Evolutionary conservation across 2,888 invertebrate genomes (phyloP).

Genomic region (Subacronicta megacephala): DNA sequence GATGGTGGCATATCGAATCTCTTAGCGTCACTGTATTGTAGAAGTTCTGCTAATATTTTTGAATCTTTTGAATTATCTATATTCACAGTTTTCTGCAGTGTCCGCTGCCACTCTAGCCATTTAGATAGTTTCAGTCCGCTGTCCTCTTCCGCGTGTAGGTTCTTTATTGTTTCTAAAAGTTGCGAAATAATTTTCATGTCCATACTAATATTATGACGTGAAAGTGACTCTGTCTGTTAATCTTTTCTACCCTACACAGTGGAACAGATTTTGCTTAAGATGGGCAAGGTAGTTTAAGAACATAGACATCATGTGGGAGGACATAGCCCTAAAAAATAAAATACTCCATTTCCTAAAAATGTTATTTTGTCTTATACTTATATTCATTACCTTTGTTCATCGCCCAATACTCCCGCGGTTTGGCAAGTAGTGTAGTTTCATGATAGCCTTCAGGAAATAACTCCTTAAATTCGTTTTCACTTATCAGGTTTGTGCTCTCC

Average conservation of each 20-base stretch:
- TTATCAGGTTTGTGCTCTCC: slow-evolving; percentile 56
- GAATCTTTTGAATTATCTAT: slow-evolving; percentile 84
- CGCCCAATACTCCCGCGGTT: slow-evolving; percentile 68
- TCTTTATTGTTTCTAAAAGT: slow-evolving; percentile 58
- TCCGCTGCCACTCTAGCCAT: slow-evolving; percentile 86
- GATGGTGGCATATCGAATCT: slow-evolving; percentile 80
- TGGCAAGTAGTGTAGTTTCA: slow-evolving; percentile 48
- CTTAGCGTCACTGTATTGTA: slow-evolving; percentile 86
- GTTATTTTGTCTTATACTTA: no score
- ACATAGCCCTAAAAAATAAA: no score
- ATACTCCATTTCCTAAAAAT: no score
- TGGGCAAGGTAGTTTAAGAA: no score
- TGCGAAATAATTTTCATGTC: no score
- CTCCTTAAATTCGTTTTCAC: slow-evolving; percentile 69
- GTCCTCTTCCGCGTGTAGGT: slow-evolving; percentile 36
- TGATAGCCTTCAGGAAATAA: slow-evolving; percentile 71
- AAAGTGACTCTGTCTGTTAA: no score
- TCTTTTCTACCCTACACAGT: no score
- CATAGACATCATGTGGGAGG: no score
- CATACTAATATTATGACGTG: no score
- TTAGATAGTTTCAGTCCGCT: slow-evolving; percentile 67
- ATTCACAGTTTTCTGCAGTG: slow-evolving; percentile 78
- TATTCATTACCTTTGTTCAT: slow-evolving; percentile 69
- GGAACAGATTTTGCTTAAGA: no score
- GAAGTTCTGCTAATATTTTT: slow-evolving; percentile 78